Evolutionary conservation across 2,113 vertebrate genomes (phyloP).

Genomic region (Alligator mississippiensis): DNA sequence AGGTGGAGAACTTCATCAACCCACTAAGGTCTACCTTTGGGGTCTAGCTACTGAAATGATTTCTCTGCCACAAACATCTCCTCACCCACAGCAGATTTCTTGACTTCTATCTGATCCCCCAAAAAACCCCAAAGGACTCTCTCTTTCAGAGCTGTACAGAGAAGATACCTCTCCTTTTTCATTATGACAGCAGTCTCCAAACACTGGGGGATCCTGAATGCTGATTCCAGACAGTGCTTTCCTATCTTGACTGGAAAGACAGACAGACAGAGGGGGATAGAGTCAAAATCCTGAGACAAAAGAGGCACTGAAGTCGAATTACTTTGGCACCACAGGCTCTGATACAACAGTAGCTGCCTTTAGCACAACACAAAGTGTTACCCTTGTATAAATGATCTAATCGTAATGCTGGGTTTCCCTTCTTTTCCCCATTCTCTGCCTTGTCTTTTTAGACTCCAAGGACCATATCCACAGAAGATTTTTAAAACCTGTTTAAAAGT

Average conservation of each 20-base stretch:
- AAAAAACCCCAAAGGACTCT: not conserved
- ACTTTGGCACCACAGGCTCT: not conserved
- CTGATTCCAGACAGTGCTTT: not conserved
- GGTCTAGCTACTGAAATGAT: not conserved
- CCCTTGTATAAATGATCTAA: not conserved
- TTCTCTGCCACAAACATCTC: not conserved
- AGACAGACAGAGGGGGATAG: not conserved
- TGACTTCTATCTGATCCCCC: not conserved
- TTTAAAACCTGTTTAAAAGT: too few relatives aligned
- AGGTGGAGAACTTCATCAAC: not conserved
- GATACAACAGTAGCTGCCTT: not conserved
- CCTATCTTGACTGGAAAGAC: not conserved
- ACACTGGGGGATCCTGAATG: not conserved
- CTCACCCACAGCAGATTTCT: not conserved
- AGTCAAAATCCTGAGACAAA: not conserved
- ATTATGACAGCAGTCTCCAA: not conserved
- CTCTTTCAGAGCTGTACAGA: not conserved
- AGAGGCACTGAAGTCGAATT: not conserved
- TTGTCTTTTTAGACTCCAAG: not conserved
- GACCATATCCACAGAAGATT: too few relatives aligned
- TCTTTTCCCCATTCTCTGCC: not conserved
- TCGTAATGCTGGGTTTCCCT: not conserved
- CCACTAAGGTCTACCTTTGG: not conserved
- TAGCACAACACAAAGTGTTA: not conserved
- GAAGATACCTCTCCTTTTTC: not conserved